These are phyloP conservation scores for Heliconius erato DNA, from an alignment of 2,888 invertebrate species.

Conservation along the genomic window DNA sequence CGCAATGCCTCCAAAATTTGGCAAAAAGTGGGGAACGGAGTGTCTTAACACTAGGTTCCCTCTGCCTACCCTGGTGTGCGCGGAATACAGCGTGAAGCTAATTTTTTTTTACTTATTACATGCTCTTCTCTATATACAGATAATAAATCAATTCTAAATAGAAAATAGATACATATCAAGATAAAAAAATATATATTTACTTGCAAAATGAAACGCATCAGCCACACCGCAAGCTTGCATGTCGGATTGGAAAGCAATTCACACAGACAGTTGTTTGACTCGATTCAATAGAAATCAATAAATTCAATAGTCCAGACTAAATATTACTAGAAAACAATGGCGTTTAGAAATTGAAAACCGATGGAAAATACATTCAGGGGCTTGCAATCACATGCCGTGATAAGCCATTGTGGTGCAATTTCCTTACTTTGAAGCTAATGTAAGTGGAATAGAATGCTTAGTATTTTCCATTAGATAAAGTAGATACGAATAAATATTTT, in stretches of 20 bases:
- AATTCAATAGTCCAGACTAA: constrained; percentile 37
- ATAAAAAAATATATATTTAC: background rate
- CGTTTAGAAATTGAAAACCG: constrained; percentile 41
- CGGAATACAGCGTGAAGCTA: too few relatives aligned
- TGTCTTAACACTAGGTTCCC: too few relatives aligned
- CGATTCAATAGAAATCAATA: constrained; percentile 45
- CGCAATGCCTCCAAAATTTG: too few relatives aligned
- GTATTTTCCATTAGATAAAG: background rate
- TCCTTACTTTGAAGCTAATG: background rate
- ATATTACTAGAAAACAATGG: constrained; percentile 39
- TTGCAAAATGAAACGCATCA: background rate
- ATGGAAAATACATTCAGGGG: constrained; percentile 38
- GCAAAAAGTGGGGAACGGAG: too few relatives aligned
- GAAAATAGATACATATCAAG: background rate
- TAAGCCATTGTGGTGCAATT: constrained; percentile 22
- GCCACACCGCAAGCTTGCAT: constrained; percentile 24
- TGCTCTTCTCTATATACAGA: too few relatives aligned
- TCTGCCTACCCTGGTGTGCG: too few relatives aligned
- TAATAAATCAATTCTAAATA: background rate
- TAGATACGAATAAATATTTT: background rate
- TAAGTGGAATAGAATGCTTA: constrained; percentile 7
- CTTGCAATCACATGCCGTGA: constrained; percentile 19
- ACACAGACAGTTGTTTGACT: constrained; percentile 37
- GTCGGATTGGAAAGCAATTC: constrained; percentile 39
- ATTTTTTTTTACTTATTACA: too few relatives aligned